Evolutionary conservation across 2,888 invertebrate genomes (phyloP), one percentile per base, ranked within the genome.

Genomic region (Clanis bilineata): DNA sequence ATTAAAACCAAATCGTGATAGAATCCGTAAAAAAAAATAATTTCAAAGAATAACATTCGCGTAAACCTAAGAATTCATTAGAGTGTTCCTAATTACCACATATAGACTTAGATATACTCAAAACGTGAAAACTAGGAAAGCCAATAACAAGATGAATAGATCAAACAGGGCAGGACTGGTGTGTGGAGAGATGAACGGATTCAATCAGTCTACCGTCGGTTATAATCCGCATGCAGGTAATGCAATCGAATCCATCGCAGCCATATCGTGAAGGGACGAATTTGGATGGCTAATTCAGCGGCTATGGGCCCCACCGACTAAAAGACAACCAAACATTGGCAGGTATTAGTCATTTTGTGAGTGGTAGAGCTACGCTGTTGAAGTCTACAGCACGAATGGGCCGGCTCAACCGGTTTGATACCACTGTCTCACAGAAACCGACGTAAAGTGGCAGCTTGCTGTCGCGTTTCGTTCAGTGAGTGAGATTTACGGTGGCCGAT

Each of bases 221-320:
- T 73, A 79, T 80, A 78, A 80, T 77, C 72, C 71, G 66, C 68
- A 68, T 65, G 67, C 56, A 72, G 68, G 75, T 78, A 76, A 78
- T 77, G 76, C 72, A 75, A 74, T 75, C 72, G 71, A 67, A 70
- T 72, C 61, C 68, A 67, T 64, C 68, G 65, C 70, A 64, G 64
- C 60, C 72, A 60, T 41, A 25, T 62, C 62, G 60, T 64, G 65
- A 59, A 66, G 65, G 69, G 0, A 18, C 1, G 32, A 10, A 51
- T 18, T 32, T 18, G 32, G 4, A 3, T 51, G 10, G 2, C 10
- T 28, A 4, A 9, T 36, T 10, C 9, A 10, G 10, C 1, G 32
- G 51, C 15, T 10, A 4, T 21, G 10, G 51, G 18, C 51, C 18
- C 9, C 3, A 4, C n/a, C 0, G 23, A 1, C 22, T 21, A 0